Evolutionary conservation across 2,113 vertebrate species (phyloP), one percentile per base, ranked within the genome.

Genomic region (Arenaria interpres): DNA sequence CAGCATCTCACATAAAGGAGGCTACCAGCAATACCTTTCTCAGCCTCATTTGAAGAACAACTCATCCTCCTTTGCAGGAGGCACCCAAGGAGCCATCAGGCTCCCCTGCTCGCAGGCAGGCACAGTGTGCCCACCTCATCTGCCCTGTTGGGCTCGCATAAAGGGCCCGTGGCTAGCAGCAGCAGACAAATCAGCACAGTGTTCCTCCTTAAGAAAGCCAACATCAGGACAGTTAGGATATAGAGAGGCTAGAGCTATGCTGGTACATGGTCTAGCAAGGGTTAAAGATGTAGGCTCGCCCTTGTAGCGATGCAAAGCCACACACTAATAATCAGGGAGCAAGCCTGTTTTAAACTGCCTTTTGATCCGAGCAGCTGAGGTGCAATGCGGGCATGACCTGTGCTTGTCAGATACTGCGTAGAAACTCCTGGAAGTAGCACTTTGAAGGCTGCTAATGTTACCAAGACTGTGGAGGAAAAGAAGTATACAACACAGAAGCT

Each of bases 91-190:
- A 83, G 18, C 10, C 46, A 33, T 14, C 14, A 46, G 53, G 59
- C 9, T 37, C 13, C 28, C 14, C 57, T 63, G 20, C 27, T 19
- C 1, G 1, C 74, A 53, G 23, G 45, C 45, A 74, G 64, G 73
- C n/a, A 62, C 21, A 0, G 0, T 1, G 3, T 53, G 27, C 51
- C 59, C 60, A 45, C 37, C 32, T 82, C 6, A 5, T 14, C 89
- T 74, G 35, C 35, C 35, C 37, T 0, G 0, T 3, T 63, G 62
- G 51, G 62, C 19, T 85, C 5, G 0, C 48, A 32, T 0, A 4
- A 79, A 63, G 24, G n/a, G 9, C 27, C 33, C 1, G 1, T 63
- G 75, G n/a, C 69, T 88, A 56, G 10, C 41, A 82, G 50, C 74
- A 18, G 25, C 56, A 71, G 51, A 27, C 4, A 53, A 54, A 10